A percentile compares a stretch with the other conserved stretches of the same genome.
These are phyloP conservation scores for Malurus leucopterus DNA, from an alignment of 2,797 vertebrate genomes.

Conservation along the genomic window DNA sequence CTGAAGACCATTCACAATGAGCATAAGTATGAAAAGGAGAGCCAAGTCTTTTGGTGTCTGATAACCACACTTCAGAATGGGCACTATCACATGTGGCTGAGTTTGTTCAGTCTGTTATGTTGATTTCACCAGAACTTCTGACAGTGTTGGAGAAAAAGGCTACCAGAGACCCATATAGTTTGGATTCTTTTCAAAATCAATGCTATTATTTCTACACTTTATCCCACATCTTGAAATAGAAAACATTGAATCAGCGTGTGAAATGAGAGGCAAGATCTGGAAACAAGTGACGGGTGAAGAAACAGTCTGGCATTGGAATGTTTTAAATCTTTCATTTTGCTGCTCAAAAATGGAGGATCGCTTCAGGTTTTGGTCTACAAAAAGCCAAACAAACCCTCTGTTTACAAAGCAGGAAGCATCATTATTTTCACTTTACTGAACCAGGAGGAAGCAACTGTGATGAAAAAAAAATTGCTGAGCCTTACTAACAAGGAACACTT, in stretches of 20 bases:
- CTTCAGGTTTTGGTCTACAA: conserved; percentile 59
- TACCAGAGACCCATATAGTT: conserved; percentile 57
- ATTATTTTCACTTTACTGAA: conserved; percentile 66
- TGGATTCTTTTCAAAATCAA: conserved; percentile 41
- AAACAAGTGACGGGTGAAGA: conserved; percentile 39
- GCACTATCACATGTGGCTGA: conserved; percentile 60
- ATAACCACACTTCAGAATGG: conserved; percentile 53
- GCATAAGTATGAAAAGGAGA: conserved; percentile 29
- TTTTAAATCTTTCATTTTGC: conserved; percentile 65
- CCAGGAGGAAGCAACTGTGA: conserved; percentile 72
- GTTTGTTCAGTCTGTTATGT: conserved; percentile 39
- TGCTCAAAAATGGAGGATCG: conserved; percentile 60
- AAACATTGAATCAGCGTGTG: conserved; percentile 49
- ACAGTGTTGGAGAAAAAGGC: conserved; percentile 56
- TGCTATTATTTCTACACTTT: conserved; percentile 63
- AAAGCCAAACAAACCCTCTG: conserved; percentile 64
- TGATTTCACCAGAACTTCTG: conserved; percentile 51
- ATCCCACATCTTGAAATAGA: conserved; percentile 55
- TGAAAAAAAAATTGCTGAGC: conserved; percentile 64
- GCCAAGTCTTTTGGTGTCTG: conserved; percentile 56
- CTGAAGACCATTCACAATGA: conserved; percentile 43
- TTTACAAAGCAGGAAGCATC: conserved; percentile 65
- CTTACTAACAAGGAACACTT: conserved; percentile 70
- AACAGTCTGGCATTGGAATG: conserved; percentile 56
- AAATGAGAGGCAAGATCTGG: conserved; percentile 52